Conservation (phyloP, 2,888 invertebrate genomes). For the Copidosoma aretas region DNA sequence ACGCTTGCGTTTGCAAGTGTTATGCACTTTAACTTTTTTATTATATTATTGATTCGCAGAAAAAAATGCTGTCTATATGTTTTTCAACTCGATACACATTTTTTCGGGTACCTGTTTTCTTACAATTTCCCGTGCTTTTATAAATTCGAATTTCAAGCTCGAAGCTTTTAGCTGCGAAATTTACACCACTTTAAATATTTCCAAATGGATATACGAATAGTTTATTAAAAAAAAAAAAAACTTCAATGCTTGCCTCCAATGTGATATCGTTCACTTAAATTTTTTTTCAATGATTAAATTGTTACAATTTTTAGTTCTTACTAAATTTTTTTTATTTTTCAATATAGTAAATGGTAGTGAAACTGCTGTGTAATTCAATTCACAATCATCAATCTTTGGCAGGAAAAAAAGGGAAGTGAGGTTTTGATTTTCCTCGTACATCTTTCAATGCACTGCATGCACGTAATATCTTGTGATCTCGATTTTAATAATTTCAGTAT, state of each 20-base stretch:
- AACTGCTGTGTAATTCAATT: constrained; percentile 29
- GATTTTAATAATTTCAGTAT: background rate
- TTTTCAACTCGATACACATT: constrained; percentile 1
- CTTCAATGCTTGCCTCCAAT: too few species aligned
- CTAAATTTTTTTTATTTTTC: constrained; percentile 13
- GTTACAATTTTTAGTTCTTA: background rate
- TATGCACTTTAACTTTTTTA: too few species aligned
- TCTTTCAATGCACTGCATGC: background rate
- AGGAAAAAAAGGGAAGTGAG: constrained; percentile 26
- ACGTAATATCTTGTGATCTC: background rate
- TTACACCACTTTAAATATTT: background rate
- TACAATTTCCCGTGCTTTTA: constrained; percentile 5
- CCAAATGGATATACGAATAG: too few species aligned
- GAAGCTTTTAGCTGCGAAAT: background rate
- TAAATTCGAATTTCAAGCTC: constrained; percentile 26
- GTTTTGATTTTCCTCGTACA: background rate
- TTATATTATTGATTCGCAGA: too few species aligned
- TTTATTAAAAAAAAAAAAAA: too few species aligned
- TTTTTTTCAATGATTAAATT: background rate
- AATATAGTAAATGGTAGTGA: constrained; percentile 26
- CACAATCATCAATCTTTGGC: constrained; percentile 26
- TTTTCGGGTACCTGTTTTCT: background rate
- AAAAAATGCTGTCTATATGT: too few species aligned
- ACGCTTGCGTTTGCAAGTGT: background rate
- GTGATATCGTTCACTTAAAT: background rate